Evolutionary conservation across 1,140 invertebrate genomes (phyloP).

Genomic region (Uloborus diversus): DNA sequence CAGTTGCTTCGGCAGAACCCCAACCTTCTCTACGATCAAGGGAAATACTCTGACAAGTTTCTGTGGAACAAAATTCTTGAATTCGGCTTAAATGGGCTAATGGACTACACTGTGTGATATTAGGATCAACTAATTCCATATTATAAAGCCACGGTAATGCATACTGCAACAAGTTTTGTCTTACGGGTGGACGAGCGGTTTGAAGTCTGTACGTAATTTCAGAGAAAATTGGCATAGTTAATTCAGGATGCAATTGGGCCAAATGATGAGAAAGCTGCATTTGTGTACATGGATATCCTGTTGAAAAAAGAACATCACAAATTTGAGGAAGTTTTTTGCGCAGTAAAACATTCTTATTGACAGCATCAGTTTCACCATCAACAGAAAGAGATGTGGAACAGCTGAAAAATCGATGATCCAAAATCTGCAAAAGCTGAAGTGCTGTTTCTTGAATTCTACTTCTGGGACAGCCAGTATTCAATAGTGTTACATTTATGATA

Average conservation of each 20-base stretch:
- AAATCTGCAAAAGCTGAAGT: conserved; percentile 88
- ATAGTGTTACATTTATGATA: conserved; percentile 95
- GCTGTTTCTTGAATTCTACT: conserved; percentile 92
- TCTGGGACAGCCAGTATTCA: conserved; percentile 93
- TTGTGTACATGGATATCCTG: conserved; percentile 90
- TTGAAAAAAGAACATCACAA: conserved; percentile 83
- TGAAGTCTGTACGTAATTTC: conserved; percentile 97
- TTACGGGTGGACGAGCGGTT: conserved; percentile 89
- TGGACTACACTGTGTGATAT: conserved; percentile 79
- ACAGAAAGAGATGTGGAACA: conserved; percentile 36
- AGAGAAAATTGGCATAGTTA: conserved; percentile 99
- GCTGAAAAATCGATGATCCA: conserved; percentile 96
- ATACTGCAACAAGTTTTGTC: conserved; percentile 89
- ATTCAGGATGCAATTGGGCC: conserved; percentile 91
- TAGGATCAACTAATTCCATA: conserved; percentile 97
- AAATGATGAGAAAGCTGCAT: conserved; percentile 90
- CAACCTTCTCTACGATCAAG: conserved; percentile 83
- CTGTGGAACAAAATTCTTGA: conserved; percentile 56
- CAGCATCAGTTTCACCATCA: conserved; percentile 51
- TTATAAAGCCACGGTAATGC: conserved; percentile 97
- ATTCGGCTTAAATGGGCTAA: conserved; percentile 60
- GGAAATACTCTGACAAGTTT: conserved; percentile 60
- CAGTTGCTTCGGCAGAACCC: conserved; percentile 97
- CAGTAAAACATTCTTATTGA: conserved; percentile 35
- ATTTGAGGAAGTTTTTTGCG: conserved; percentile 66